These are phyloP conservation scores for Arge pagana DNA, from an alignment of 2,888 invertebrate species.

Conservation along the genomic window DNA sequence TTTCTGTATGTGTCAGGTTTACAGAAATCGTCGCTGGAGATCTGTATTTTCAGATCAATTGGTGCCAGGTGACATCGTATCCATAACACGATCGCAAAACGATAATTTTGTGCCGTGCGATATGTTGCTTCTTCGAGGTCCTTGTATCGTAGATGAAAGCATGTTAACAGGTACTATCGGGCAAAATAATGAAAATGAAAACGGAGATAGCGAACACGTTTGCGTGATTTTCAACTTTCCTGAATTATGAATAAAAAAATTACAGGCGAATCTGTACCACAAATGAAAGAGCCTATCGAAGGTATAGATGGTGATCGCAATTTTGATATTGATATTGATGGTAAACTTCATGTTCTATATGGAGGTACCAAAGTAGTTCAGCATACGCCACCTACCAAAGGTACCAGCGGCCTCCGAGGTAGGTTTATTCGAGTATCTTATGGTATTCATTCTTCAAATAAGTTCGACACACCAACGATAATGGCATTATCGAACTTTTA, in stretches of 20 bases:
- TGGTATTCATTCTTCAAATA: no score
- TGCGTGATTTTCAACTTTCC: conserved; percentile 8
- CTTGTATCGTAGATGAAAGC: conserved; percentile 98
- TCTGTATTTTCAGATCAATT: conserved; percentile 84
- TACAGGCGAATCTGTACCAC: conserved; percentile 91
- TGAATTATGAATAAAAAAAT: conserved; percentile 34
- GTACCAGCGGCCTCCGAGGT: conserved; percentile 73
- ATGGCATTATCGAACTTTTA: conserved; percentile 4
- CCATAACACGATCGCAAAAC: conserved; percentile 85
- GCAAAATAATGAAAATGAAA: no score
- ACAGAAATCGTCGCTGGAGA: conserved; percentile 90
- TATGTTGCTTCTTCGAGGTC: conserved; percentile 88
- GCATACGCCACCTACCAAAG: conserved; percentile 91
- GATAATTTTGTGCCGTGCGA: conserved; percentile 97
- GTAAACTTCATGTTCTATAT: conserved; percentile 90
- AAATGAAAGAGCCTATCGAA: conserved; percentile 98
- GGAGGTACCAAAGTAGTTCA: conserved; percentile 99
- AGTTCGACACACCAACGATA: no score
- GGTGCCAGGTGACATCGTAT: conserved; percentile 95
- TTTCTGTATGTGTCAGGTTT: conserved; percentile 69
- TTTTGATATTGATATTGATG: conserved; percentile 84
- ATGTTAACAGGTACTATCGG: conserved; percentile 88
- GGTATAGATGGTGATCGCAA: conserved; percentile 66
- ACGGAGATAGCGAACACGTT: no score
- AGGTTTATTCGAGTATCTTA: conserved; percentile 28